Base-by-base conservation (phyloP, 2,797 vertebrate genomes). In the Notoglanidium macrostoma region DNA sequence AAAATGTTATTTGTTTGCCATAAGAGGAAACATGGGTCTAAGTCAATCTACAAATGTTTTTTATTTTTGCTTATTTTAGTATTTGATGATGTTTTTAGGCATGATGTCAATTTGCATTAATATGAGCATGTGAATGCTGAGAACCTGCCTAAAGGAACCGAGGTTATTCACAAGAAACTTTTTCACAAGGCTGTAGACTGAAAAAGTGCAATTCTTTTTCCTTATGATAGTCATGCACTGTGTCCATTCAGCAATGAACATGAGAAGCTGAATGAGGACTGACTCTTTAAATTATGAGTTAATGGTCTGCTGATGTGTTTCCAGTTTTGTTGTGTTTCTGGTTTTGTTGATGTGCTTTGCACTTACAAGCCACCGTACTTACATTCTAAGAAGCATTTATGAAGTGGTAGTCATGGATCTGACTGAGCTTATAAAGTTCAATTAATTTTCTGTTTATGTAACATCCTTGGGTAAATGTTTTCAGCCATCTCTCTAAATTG, bases 401-500 rank as follows among this genome's bases (percentile, higher is more conserved):
- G 51, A 21, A 57, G 32, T 2, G 7, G 3, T 35, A 23, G 29
- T 78, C 29, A 78, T 57, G 4, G 29, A 35, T 57, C 76, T 57
- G 29, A 57, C 46, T n/a, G 6, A n/a, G 44, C n/a, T 26, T 49
- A 46, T 49, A 26, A 74, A 74, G 29, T 35, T 35, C 35, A 35
- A 35, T 35, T 35, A 35, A 35, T 49, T 49, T 15, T 32, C 29
- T 68, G 44, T 72, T 10, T 11, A 23, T 72, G 35, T 70, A 44
- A 6, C 17, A 23, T 23, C 19, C 35, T 46, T 81, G 54, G 49
- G 15, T 73, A 77, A 77, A 67, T 80, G 15, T 49, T 3, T 63
- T 40, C 87, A 57, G 80, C 40, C 21, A 12, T 87, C 86, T 72
- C 83, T 80, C 59, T 65, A 65, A 67, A 83, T 90, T 90, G 85